Evolutionary conservation across 2,888 invertebrate genomes (phyloP), one percentile per base, ranked within the genome.

Genomic region (Drosophila borealis): DNA sequence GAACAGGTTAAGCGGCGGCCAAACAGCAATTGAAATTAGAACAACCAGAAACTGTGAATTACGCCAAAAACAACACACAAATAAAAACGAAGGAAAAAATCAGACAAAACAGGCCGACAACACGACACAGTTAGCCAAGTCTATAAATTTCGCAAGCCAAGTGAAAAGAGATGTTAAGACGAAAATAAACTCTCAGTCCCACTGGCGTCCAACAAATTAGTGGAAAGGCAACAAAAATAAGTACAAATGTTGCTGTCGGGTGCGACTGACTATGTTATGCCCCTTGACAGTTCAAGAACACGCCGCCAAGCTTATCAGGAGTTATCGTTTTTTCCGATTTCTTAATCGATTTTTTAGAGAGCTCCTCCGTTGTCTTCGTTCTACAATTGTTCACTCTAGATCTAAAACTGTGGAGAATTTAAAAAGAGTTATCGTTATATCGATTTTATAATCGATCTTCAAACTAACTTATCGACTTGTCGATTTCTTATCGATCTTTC

Each of bases 1-100:
- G 84, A 84, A 84, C 83, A 84, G 87, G 83, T 84, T 84, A 86
- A 65, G 53, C 68, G 66, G 44, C 51, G 65, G 51, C 80, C 29
- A 29, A 54, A 48, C 64, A 67, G 55, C 75, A 73, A 84, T 80
- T 71, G 88, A 63, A 85, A 85, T 88, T 85, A 85, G 89, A 86
- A 86, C 85, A 88, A 77, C 60, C 72, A 48, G 46, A 75, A 81
- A 84, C 89, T 74, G 88, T 87, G 80, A 81, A 74, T 70, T 78
- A 74, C 79, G 45, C 60, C 53, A 65, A 68, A 74, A 61, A 60
- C 39, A 53, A 34, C 34, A 34, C 17, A 11, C 2, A 66, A 42
- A 44, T 57, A 63, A 19, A 36, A 60, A 53, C n/a, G 57, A 42
- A 39, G 51, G 49, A 13, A 14, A 29, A 37, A 44, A 44, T 33